Percentiles rank a stretch among this genome's conserved stretches.
Conservation (phyloP, 2,797 vertebrate genomes). For the Vireo griseus region DNA sequence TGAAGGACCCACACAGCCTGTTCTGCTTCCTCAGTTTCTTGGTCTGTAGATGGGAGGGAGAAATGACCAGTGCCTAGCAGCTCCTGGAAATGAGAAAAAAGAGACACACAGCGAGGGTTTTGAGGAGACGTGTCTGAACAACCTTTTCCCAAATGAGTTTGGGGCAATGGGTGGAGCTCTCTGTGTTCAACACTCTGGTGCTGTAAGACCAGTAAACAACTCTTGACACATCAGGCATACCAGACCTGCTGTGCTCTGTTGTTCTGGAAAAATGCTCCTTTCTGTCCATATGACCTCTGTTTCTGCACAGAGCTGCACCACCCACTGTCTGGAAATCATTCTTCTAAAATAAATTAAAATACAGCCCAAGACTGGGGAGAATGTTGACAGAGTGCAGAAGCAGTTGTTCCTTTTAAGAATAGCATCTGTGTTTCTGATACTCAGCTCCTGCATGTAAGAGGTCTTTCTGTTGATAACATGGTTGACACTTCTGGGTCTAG, state of each 20-base stretch:
- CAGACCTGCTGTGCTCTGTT: background rate
- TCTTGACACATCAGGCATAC: background rate
- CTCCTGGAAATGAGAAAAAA: background rate
- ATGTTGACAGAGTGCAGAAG: background rate
- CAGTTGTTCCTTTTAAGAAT: background rate
- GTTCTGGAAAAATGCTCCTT: background rate
- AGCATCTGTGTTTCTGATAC: background rate
- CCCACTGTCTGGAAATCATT: background rate
- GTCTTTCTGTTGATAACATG: background rate
- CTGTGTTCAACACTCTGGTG: background rate
- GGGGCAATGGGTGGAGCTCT: background rate
- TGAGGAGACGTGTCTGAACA: background rate
- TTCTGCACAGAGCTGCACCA: background rate
- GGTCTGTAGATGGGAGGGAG: background rate
- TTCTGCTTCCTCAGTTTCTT: background rate
- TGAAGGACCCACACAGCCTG: background rate
- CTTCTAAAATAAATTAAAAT: background rate
- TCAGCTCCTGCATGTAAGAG: background rate
- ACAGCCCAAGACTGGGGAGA: background rate
- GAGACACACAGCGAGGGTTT: background rate
- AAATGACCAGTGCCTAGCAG: background rate
- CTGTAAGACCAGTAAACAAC: background rate
- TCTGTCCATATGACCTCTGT: background rate
- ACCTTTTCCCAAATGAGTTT: background rate
- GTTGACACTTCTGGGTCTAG: background rate